Percentiles rank a stretch among this genome's conserved stretches.
phyloP scores from a whole-genome alignment of 64 coral and sea anemone species.

The Hydrozoanthus tunicans region DNA sequence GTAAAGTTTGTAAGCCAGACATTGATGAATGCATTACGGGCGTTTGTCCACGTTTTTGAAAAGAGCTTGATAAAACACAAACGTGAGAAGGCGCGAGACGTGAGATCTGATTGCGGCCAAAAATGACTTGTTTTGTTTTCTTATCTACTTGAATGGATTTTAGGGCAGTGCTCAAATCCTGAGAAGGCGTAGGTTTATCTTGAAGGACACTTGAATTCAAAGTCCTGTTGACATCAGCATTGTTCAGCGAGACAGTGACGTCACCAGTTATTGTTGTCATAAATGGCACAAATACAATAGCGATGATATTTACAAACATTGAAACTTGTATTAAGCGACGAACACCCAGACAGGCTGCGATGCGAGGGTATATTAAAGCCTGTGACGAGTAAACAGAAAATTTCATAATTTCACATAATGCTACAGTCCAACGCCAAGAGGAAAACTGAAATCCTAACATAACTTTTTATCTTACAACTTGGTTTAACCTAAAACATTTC shows the following conservation, averaged over 20 bases:
- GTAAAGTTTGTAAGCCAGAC: not conserved
- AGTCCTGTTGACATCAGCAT: not conserved
- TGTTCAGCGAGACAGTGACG: not conserved
- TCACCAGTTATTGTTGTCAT: constrained; percentile 33
- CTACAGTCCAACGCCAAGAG: not conserved
- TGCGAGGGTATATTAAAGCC: constrained; percentile 35
- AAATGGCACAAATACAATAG: constrained; percentile 16
- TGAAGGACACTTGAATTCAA: not conserved
- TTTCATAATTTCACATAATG: not conserved
- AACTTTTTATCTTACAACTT: too few species aligned
- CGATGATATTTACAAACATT: not conserved
- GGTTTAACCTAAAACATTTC: too few species aligned
- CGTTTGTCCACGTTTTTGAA: not conserved
- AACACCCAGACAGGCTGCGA: constrained; percentile 24
- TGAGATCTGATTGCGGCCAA: not conserved
- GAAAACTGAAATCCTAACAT: too few species aligned
- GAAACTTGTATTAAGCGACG: not conserved
- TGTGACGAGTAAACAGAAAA: not conserved
- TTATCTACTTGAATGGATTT: not conserved
- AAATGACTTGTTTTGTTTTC: not conserved
- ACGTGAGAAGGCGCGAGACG: not conserved
- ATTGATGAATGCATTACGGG: not conserved
- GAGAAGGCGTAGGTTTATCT: constrained; percentile 1
- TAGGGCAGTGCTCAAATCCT: too few species aligned
- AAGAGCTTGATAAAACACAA: not conserved